phyloP scores from a whole-genome alignment of 2,888 invertebrate genomes.

The Metacarcinus magister region DNA sequence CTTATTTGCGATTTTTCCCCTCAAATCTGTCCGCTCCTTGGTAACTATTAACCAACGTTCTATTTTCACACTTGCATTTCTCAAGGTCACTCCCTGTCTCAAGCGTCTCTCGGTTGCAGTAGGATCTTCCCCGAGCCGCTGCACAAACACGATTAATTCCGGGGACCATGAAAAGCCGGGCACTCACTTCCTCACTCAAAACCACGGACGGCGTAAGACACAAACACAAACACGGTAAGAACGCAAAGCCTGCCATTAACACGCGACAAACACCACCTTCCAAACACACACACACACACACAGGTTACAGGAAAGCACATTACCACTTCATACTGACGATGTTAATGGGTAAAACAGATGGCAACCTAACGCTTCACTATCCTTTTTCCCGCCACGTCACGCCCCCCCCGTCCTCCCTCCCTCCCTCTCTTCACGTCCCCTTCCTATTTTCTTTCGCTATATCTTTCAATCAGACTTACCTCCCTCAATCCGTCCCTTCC shows the following conservation, averaged over 20 bases:
- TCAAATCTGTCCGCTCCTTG: neutral
- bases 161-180: neutral
- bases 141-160: constrained; percentile 44
- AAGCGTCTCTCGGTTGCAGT: neutral
- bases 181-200: constrained; percentile 1
- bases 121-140: constrained; percentile 30
- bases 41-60: neutral
- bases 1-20: neutral
- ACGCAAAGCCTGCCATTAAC: neutral
- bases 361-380: neutral
- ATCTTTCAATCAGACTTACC: neutral
- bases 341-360: neutral
- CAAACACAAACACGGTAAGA: neutral
- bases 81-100: neutral
- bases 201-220: neutral
- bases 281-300: constrained; percentile 30
- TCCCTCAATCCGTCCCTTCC: neutral
- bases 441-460: neutral
- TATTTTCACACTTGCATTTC: neutral
- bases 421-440: neutral
- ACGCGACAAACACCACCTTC: neutral
- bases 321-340: neutral
- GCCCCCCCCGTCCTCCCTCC: neutral
- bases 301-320: neutral
- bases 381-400: neutral